Evolutionary conservation across 2,888 invertebrate species (phyloP).

Genomic region (Esperia sulphurella): DNA sequence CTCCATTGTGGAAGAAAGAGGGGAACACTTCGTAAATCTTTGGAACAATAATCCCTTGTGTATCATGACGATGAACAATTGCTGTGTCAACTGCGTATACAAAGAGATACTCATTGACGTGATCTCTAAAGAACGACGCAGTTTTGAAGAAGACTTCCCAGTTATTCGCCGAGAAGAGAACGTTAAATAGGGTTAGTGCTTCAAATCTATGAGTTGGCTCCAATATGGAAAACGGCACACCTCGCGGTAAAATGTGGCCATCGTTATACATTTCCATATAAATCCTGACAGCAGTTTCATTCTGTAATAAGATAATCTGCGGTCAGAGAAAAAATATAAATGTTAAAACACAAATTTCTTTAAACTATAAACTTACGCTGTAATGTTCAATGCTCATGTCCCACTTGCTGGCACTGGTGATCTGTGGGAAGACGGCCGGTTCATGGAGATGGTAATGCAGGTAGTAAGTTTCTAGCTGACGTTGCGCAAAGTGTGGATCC

Average conservation of each 20-base stretch:
- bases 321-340: conserved; percentile 20
- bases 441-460: conserved; percentile 78
- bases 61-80: conserved; percentile 81
- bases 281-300: conserved; percentile 73
- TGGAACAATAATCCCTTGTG: conserved; percentile 83
- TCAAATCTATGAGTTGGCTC: conserved; percentile 80
- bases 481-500: conserved; percentile 62
- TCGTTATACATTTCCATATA: conserved; percentile 75
- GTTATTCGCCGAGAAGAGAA: conserved; percentile 84
- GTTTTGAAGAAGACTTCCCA: conserved; percentile 84
- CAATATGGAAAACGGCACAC: conserved; percentile 78
- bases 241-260: conserved; percentile 75
- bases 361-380: conserved; percentile 40
- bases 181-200: conserved; percentile 81
- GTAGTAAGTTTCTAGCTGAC: conserved; percentile 61
- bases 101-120: conserved; percentile 85
- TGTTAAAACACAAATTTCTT: neutral
- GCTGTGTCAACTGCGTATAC: conserved; percentile 82
- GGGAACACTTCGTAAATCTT: conserved; percentile 87
- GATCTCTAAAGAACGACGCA: conserved; percentile 83
- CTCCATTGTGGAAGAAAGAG: conserved; percentile 83
- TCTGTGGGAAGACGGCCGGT: conserved; percentile 73
- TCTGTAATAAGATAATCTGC: conserved; percentile 47
- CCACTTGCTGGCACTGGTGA: conserved; percentile 72
- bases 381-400: conserved; percentile 71